Conservation (phyloP, 37 sponge, comb jelly and placozoan genomes). For the Tethya wilhelma region DNA sequence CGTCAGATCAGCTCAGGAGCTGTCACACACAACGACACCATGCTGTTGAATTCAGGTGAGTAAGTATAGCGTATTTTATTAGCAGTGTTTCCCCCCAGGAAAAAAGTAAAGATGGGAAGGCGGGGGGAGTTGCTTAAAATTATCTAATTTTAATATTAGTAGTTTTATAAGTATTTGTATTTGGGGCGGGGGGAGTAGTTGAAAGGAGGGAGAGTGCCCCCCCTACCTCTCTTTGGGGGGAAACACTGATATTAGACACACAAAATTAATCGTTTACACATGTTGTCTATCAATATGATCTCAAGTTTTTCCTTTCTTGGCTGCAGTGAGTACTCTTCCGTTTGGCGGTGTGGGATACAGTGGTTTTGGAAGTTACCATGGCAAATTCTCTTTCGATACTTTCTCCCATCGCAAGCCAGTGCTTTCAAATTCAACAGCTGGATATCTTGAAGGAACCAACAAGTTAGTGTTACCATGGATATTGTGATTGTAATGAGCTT, state of each 20-base stretch:
- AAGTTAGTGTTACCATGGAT: constrained; percentile 17
- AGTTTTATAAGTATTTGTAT: too few relatives aligned
- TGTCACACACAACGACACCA: constrained; percentile 64
- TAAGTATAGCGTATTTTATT: too few relatives aligned
- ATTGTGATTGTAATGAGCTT: not conserved
- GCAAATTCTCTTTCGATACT: constrained; percentile 85
- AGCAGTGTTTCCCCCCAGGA: too few relatives aligned
- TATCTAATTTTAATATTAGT: not conserved
- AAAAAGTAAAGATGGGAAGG: too few relatives aligned
- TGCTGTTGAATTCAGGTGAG: constrained; percentile 67
- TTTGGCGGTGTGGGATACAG: constrained; percentile 96
- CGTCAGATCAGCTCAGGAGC: constrained; percentile 55
- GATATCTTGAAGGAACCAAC: constrained; percentile 49
- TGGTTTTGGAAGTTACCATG: constrained; percentile 94
- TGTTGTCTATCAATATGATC: not conserved
- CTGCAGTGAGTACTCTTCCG: constrained; percentile 68
- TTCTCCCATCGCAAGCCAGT: constrained; percentile 84
- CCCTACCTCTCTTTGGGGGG: too few relatives aligned
- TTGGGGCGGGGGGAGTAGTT: too few relatives aligned
- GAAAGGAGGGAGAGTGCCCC: too few relatives aligned
- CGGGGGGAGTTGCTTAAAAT: not conserved
- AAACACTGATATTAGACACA: too few relatives aligned
- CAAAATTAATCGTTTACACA: not conserved
- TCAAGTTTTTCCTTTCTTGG: not conserved
- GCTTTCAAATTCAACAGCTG: constrained; percentile 25